Percentiles rank a stretch among this genome's conserved stretches.
Conservation (phyloP, 2,113 vertebrate species). For the Tapirus terrestris region DNA sequence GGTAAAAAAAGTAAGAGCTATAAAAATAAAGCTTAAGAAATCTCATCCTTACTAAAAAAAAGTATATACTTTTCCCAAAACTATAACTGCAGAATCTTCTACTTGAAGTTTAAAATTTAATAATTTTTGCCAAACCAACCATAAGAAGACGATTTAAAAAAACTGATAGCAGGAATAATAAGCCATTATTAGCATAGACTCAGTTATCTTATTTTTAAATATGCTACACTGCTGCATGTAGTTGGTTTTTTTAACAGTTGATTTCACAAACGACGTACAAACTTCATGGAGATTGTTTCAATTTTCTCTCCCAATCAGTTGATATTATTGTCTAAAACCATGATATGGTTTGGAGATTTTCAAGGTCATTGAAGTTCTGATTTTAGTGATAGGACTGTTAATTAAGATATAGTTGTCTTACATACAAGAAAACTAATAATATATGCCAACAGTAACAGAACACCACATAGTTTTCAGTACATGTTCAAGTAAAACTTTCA, state of each 20-base stretch:
- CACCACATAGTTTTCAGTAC: constrained; percentile 17
- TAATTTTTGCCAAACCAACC: constrained; percentile 87
- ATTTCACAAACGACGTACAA: constrained; percentile 72
- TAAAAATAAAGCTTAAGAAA: constrained; percentile 23
- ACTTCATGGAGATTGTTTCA: constrained; percentile 54
- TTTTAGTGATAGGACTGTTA: constrained; percentile 30
- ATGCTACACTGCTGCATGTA: not conserved
- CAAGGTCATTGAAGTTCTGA: constrained; percentile 8
- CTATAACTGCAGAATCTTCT: constrained; percentile 55
- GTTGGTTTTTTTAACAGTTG: constrained; percentile 52
- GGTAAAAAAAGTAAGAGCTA: not conserved
- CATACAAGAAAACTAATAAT: constrained; percentile 8
- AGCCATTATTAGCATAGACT: constrained; percentile 75
- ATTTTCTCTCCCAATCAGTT: not conserved
- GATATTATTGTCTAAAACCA: constrained; percentile 22
- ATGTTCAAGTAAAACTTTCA: constrained; percentile 53
- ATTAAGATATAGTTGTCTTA: constrained; percentile 57
- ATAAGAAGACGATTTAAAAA: constrained; percentile 80
- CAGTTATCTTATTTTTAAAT: constrained; percentile 70
- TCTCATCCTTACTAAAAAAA: not conserved
- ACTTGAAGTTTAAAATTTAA: constrained; percentile 37
- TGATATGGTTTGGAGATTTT: not conserved
- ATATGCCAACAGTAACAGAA: constrained; percentile 24
- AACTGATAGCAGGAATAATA: constrained; percentile 75
- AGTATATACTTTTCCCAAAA: not conserved